Evolutionary conservation across 2,113 vertebrate species (phyloP).

Genomic region (Orycteropus afer): DNA sequence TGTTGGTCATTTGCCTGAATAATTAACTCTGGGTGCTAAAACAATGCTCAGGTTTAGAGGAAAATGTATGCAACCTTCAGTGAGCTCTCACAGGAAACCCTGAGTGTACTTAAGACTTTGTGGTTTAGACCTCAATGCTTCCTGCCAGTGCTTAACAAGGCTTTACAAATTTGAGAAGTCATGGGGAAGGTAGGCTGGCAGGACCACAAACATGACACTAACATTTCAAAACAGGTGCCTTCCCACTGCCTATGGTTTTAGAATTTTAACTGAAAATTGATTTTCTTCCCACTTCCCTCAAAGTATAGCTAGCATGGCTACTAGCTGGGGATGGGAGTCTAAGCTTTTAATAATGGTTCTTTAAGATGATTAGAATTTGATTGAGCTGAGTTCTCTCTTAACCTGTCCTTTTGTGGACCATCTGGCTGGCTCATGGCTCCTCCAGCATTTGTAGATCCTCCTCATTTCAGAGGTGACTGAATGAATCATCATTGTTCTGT

Average conservation of each 20-base stretch:
- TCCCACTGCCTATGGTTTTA: neutral
- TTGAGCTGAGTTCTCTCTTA: neutral
- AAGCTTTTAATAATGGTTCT: neutral
- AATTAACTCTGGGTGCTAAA: neutral
- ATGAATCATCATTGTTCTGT: neutral
- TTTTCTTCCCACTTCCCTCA: neutral
- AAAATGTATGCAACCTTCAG: neutral
- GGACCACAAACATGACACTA: neutral
- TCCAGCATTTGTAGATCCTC: neutral
- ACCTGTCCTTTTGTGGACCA: neutral
- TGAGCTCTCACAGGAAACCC: conserved; percentile 72
- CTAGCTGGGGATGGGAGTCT: neutral
- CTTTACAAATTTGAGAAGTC: conserved; percentile 6
- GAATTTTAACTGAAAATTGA: conserved; percentile 57
- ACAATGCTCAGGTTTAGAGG: neutral
- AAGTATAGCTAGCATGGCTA: neutral
- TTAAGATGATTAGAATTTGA: neutral
- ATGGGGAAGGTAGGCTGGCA: neutral
- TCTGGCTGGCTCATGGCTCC: neutral
- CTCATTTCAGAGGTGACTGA: neutral
- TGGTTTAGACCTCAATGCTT: conserved; percentile 73
- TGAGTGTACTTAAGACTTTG: conserved; percentile 30
- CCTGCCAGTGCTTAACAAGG: conserved; percentile 62
- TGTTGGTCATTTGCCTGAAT: neutral
- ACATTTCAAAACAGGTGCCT: conserved; percentile 45